These are phyloP conservation scores for Lepus timidus DNA, from an alignment of 2,113 vertebrate genomes.

Conservation along the genomic window DNA sequence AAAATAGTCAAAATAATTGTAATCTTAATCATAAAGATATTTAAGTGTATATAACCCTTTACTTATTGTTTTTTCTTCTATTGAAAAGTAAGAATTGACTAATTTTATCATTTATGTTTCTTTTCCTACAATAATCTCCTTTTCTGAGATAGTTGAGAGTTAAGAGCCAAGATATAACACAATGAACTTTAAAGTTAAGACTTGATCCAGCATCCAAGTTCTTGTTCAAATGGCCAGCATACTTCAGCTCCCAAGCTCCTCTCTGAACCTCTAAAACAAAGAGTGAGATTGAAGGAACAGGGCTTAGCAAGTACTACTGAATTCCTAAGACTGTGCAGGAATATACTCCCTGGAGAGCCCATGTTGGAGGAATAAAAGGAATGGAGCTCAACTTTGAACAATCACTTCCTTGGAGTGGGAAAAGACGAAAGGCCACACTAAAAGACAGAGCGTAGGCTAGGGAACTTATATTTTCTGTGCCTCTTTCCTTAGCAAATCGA, in stretches of 20 bases:
- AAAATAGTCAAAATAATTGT: not conserved
- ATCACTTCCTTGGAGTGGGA: too few relatives aligned
- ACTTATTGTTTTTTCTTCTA: not conserved
- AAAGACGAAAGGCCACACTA: not conserved
- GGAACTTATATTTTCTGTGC: not conserved
- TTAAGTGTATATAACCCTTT: not conserved
- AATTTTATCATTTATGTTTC: not conserved
- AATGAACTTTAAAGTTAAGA: not conserved
- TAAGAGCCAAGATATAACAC: not conserved
- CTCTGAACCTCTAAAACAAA: not conserved
- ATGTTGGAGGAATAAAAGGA: not conserved
- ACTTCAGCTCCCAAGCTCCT: not conserved
- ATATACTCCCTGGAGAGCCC: not conserved
- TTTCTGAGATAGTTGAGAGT: not conserved
- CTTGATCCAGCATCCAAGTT: not conserved
- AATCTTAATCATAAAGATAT: not conserved
- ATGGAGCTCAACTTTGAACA: not conserved
- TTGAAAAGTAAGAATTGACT: not conserved
- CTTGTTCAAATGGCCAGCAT: not conserved
- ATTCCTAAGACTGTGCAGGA: not conserved
- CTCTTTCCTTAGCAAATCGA: not conserved
- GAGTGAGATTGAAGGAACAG: not conserved
- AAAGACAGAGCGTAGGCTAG: not conserved
- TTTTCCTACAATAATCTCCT: not conserved
- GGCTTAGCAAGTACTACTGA: rapidly evolving